Base-by-base conservation (phyloP, 2,888 invertebrate genomes). In the Limnephilus lunatus region DNA sequence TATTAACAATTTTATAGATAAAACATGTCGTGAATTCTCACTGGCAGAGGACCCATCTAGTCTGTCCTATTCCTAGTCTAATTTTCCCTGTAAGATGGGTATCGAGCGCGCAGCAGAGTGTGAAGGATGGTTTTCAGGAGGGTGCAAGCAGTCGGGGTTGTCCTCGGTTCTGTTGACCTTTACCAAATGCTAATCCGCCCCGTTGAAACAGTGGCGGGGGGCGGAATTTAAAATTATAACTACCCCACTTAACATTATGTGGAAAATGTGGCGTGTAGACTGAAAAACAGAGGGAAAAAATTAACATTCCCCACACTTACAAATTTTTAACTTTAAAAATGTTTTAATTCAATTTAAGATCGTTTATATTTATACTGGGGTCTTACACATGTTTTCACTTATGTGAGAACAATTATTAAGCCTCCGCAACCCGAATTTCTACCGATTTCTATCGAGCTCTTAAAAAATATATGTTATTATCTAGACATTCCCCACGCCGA, bases 241-340 rank as follows among this genome's bases (percentile, higher is more conserved):
- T 25, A 83, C 83, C 68, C 83, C 83, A 83, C 83, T 83, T 83
- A 83, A 31, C 83, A 83, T 83, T 35, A 83, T 83, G 83, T 25
- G n/a, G 68, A 35, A 35, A 83, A 83, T 25, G 68, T 83, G 35
- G 9, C 35, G 35, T 35, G 82, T 32, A 15, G 82, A 32, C 82
- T 25, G 68, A 68, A 32, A 32, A 31, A 7, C 82, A 31, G 83
- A 1, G 19, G 32, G n/a, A 83, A 35, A 35, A 83, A 48, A 15
- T 48, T 82, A 31, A 35, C 19, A 19, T 39, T 35, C 25, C 19
- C 35, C 0, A 3, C 83, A 15, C 2, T 25, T 35, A 25, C 25
- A 32, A 35, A 32, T 35, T 83, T 83, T 35, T 83, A 35, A 48
- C 11, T 15, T 48, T 48, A 2, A 48, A 44, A 44, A 12, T 2